Percentiles rank a stretch among this genome's conserved stretches.
These are phyloP conservation scores for Psococerastis gibbosa DNA, from an alignment of 2,888 invertebrate species.

Conservation along the genomic window DNA sequence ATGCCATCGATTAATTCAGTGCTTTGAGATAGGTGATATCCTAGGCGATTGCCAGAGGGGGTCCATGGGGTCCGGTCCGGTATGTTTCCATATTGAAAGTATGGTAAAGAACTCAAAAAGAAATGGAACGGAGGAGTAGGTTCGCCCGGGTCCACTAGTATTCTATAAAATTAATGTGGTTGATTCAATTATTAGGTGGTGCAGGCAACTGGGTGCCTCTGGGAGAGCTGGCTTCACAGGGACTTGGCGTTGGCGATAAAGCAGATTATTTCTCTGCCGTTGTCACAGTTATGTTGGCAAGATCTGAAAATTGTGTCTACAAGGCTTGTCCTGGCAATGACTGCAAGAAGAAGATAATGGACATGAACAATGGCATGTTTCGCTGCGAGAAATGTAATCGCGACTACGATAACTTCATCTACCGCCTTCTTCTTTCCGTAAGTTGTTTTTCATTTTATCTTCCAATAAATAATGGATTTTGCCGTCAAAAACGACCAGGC, in stretches of 20 bases:
- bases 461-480: not conserved
- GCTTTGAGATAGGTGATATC: too few species aligned
- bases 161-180: too few species aligned
- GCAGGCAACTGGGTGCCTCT: constrained; percentile 8
- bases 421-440: constrained; percentile 62
- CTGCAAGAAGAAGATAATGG: constrained; percentile 91
- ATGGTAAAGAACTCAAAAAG: too few species aligned
- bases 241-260: constrained; percentile 53
- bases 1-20: too few species aligned
- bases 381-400: constrained; percentile 89
- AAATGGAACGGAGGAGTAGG: too few species aligned
- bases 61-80: too few species aligned
- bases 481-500: not conserved
- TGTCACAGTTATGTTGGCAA: constrained; percentile 58
- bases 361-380: constrained; percentile 70
- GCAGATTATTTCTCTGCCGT: constrained; percentile 66
- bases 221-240: constrained; percentile 23
- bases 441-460: constrained; percentile 29
- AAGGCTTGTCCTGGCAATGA: constrained; percentile 73
- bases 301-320: constrained; percentile 70
- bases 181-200: too few species aligned
- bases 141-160: too few species aligned
- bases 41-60: too few species aligned
- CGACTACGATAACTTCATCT: constrained; percentile 69
- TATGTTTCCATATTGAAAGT: too few species aligned